Base-by-base conservation (phyloP, 1,140 invertebrate genomes). In the Mylabris phalerata region DNA sequence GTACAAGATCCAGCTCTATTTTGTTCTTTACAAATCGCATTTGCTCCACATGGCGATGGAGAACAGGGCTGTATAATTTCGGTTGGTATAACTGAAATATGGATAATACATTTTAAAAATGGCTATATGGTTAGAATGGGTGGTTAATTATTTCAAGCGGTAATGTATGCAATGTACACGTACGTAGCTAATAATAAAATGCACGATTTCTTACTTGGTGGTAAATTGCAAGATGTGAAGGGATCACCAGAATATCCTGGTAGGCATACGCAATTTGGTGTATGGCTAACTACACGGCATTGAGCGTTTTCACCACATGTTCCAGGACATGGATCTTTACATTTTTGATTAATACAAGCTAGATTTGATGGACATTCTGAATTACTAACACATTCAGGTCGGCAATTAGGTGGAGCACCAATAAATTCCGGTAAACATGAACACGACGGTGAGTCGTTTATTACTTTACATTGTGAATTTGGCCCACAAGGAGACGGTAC, bases 1-100 rank as follows among this genome's bases (percentile, higher is more conserved):
- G 73, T 76, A 68, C 87, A 89, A 19, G 84, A 80, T 39, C 84
- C 84, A 46, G 81, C 83, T 9, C 79, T 79, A 67, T 83, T 80
- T 72, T 77, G 79, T 76, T 86, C 84, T 74, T 79, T 79, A 62
- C 85, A 89, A 57, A 82, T 62, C 32, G 85, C 84, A 72, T 88
- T 87, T n/a, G 82, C 67, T 46, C 87, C 87, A 71, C 87, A 89
- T 2, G 85, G 86, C 10, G 83, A 86, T 39, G 85, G 84, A 24
- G 75, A 73, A 70, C 85, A 87, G 19, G 84, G 84, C 9, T 77
- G 78, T 52, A 73, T 68, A 43, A 67, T 67, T 50, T 73, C 68
- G 66, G 49, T 71, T 49, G 73, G 50, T 55, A 67, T 54, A 59
- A 73, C 67, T 68, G 59, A 50, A 67, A 62, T 4, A 43, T 2